Evolutionary conservation across 2,113 vertebrate species (phyloP).

Genomic region (Piprites chloris): DNA sequence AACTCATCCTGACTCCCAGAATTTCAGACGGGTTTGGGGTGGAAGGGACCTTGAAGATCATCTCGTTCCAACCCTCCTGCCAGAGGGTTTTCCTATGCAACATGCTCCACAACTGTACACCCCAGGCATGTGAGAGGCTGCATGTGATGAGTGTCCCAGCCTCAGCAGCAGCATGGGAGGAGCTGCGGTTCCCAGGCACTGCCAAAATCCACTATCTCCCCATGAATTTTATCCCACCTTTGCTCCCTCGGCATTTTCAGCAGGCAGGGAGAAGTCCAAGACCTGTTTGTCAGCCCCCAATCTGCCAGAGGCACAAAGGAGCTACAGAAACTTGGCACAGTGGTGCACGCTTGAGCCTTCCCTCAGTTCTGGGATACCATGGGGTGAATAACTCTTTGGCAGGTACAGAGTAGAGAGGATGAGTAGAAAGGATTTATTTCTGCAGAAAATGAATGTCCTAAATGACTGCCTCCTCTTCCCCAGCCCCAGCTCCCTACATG

Average conservation of each 20-base stretch:
- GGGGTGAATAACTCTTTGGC: neutral
- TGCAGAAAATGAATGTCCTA: neutral
- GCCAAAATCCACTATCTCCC: neutral
- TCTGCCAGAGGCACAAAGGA: neutral
- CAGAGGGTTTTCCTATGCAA: neutral
- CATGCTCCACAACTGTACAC: neutral
- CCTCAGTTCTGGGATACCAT: neutral
- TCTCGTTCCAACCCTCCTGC: neutral
- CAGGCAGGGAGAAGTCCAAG: neutral
- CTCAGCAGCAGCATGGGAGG: neutral
- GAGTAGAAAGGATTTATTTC: neutral
- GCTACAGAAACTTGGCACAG: accelerated
- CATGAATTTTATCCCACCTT: neutral
- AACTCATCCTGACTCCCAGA: neutral
- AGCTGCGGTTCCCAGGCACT: neutral
- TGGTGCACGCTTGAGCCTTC: accelerated
- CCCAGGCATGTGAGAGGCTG: neutral
- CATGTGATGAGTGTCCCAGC: neutral
- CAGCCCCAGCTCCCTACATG: neutral
- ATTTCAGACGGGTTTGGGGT: neutral
- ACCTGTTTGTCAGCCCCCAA: neutral
- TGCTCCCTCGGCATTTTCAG: neutral
- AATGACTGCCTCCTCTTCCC: neutral
- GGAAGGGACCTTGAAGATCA: neutral
- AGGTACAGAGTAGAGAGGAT: neutral